Evolutionary conservation across 2,113 vertebrate species (phyloP).

Genomic region (Mixornis gularis): DNA sequence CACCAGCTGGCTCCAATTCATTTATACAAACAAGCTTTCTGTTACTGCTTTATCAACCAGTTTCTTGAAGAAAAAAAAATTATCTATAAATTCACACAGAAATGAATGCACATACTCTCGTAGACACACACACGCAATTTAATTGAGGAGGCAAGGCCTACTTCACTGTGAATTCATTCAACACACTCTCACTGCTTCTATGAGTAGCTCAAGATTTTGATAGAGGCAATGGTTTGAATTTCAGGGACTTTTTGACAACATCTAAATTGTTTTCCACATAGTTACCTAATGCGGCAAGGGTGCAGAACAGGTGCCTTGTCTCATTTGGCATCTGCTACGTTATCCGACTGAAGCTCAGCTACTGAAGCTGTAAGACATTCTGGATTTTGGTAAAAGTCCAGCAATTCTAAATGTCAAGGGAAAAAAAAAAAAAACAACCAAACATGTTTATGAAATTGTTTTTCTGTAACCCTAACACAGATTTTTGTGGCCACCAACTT

Average conservation of each 20-base stretch:
- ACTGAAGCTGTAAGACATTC: neutral
- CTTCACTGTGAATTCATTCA: neutral
- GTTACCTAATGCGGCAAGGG: neutral
- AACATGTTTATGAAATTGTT: neutral
- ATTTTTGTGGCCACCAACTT: neutral
- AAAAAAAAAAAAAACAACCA: neutral
- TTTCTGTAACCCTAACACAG: neutral
- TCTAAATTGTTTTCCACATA: neutral
- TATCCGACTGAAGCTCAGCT: neutral
- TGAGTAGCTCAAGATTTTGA: neutral
- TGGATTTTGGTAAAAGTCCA: slow-evolving; percentile 26
- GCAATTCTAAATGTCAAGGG: neutral
- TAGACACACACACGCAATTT: neutral
- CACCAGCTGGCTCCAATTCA: neutral
- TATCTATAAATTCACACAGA: neutral
- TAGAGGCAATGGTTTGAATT: neutral
- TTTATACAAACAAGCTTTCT: neutral
- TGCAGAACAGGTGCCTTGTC: neutral
- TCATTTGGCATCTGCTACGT: neutral
- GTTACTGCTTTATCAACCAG: neutral
- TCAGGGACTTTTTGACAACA: neutral
- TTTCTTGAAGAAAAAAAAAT: neutral
- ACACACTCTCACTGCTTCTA: neutral
- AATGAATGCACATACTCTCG: neutral
- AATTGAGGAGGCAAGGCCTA: neutral